Evolutionary conservation across 2,888 invertebrate species (phyloP).

Genomic region (Geophilus truncorum): DNA sequence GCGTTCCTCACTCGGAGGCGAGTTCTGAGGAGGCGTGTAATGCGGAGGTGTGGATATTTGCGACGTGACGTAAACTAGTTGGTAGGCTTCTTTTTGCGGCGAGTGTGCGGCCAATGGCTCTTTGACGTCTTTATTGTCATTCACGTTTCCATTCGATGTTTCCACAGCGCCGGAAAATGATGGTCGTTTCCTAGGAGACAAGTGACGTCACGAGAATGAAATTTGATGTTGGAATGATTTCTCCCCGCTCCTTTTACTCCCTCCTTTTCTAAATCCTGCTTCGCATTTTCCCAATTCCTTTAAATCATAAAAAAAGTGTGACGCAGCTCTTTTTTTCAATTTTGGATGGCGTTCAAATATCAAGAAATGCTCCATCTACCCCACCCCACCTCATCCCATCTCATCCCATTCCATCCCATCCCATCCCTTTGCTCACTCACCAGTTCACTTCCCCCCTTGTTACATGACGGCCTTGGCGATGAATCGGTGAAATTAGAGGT

Average conservation of each 20-base stretch:
- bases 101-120: neutral
- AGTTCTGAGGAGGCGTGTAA: neutral
- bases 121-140: neutral
- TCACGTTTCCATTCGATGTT: slow-evolving; percentile 28
- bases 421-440: no score
- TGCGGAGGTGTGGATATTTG: neutral
- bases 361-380: no score
- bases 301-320: neutral
- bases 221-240: neutral
- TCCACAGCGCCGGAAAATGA: slow-evolving; percentile 30
- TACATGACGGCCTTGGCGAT: neutral
- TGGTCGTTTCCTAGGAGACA: slow-evolving; percentile 31
- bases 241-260: no score
- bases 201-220: neutral
- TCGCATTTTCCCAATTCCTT: neutral
- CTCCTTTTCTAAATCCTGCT: neutral
- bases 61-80: neutral
- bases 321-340: neutral
- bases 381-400: no score
- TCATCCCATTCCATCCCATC: no score
- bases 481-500: neutral
- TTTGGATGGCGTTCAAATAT: neutral
- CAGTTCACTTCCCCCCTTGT: no score
- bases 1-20: neutral
- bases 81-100: neutral